Conservation (phyloP, 2,888 invertebrate genomes). For the Aleiodes leptofemur region DNA sequence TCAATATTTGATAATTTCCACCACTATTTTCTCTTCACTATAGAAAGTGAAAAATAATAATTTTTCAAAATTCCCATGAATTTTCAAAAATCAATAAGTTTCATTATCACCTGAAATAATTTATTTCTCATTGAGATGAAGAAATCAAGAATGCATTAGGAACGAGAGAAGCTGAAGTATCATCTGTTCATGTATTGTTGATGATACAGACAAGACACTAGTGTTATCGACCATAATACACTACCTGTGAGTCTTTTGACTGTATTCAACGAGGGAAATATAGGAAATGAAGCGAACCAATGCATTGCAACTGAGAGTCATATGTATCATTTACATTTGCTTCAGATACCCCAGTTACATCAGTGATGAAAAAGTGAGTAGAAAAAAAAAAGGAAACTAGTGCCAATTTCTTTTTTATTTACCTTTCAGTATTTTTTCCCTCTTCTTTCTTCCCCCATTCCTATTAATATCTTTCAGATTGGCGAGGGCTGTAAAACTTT, state of each 20-base stretch:
- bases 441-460: not conserved
- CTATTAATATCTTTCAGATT: conserved; percentile 22
- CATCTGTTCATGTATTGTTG: conserved; percentile 29
- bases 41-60: no score
- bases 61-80: no score
- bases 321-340: conserved; percentile 23
- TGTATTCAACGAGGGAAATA: conserved; percentile 31
- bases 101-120: not conserved
- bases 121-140: conserved; percentile 9
- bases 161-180: conserved; percentile 10
- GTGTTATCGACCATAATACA: conserved; percentile 33
- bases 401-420: not conserved
- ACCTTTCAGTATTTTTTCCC: not conserved
- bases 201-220: conserved; percentile 28
- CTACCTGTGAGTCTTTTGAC: conserved; percentile 32
- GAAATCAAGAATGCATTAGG: conserved; percentile 27
- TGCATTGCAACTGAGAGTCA: conserved; percentile 14
- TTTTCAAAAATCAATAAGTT: no score
- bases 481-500: conserved; percentile 20
- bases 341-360: conserved; percentile 15
- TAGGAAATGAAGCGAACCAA: conserved; percentile 33
- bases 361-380: not conserved
- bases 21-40: no score
- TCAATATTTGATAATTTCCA: no score
- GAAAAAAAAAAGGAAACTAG: not conserved